These are phyloP conservation scores for Agrotis clavis DNA, from an alignment of 2,888 invertebrate genomes.

Conservation along the genomic window DNA sequence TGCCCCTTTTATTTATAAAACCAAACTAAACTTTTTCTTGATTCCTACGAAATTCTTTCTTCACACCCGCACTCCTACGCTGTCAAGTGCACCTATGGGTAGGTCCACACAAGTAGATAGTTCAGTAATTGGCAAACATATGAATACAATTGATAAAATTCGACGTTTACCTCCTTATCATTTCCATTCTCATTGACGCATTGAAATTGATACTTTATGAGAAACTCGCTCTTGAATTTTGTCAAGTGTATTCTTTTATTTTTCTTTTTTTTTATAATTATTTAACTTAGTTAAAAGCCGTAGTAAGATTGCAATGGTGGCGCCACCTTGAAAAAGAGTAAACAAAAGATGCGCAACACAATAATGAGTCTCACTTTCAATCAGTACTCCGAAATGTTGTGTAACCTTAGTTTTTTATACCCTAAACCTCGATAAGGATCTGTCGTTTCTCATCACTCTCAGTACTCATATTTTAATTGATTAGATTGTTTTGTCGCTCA, in stretches of 20 bases:
- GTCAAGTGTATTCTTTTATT: no score
- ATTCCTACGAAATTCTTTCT: constrained; percentile 20
- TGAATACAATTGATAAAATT: constrained; percentile 4
- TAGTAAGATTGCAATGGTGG: constrained; percentile 11
- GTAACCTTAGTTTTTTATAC: not conserved
- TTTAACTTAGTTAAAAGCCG: constrained; percentile 1
- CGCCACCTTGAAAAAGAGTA: not conserved
- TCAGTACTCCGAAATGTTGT: constrained; percentile 1
- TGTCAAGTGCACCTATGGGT: constrained; percentile 32
- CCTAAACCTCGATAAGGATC: not conserved
- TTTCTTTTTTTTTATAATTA: no score
- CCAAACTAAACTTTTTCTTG: constrained; percentile 27
- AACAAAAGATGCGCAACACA: constrained; percentile 21
- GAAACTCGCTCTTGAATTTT: not conserved
- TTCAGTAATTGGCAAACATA: constrained; percentile 20
- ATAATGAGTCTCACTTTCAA: not conserved
- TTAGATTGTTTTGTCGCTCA: no score
- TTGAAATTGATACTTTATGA: not conserved
- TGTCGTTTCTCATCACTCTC: no score
- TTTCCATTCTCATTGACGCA: not conserved
- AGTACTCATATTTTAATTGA: no score
- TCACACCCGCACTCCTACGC: constrained; percentile 49
- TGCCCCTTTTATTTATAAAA: constrained; percentile 33
- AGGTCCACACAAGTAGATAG: constrained; percentile 45
- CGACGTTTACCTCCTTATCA: not conserved